A percentile compares a stretch with the other conserved stretches of the same genome.
phyloP scores from a whole-genome alignment of 2,888 invertebrate species.

The Morpho achilles region DNA sequence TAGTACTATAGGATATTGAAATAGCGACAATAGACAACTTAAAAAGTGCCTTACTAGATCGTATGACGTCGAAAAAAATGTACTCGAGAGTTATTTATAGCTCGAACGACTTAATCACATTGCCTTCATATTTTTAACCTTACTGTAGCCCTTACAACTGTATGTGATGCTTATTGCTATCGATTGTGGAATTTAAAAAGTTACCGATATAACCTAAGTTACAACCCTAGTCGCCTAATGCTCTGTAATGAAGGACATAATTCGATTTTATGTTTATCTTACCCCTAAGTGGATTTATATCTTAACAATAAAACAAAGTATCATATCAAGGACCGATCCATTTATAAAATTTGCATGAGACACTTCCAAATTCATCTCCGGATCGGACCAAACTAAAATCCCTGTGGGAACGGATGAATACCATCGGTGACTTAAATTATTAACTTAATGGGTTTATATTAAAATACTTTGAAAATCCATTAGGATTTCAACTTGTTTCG shows the following conservation, averaged over 20 bases:
- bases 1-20: too few species aligned
- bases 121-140: too few species aligned
- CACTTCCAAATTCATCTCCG: slow-evolving; percentile 30
- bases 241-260: slow-evolving; percentile 58
- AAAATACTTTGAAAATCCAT: slow-evolving; percentile 3
- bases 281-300: slow-evolving; percentile 62
- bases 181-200: too few species aligned
- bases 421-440: slow-evolving; percentile 10
- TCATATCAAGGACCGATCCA: slow-evolving; percentile 44
- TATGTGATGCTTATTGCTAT: too few species aligned
- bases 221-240: slow-evolving; percentile 29
- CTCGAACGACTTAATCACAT: too few species aligned
- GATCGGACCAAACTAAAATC: slow-evolving; percentile 17
- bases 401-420: slow-evolving; percentile 20
- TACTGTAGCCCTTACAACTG: too few species aligned
- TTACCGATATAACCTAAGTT: not conserved
- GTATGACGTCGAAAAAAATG: too few species aligned
- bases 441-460: slow-evolving; percentile 8
- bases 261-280: slow-evolving; percentile 65
- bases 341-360: slow-evolving; percentile 34
- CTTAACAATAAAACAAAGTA: slow-evolving; percentile 52
- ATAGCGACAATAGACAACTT: too few species aligned
- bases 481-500: not conserved
- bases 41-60: too few species aligned
- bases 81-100: too few species aligned